phyloP scores from a whole-genome alignment of 64 coral and sea anemone genomes.

The Acropora tenuis region DNA sequence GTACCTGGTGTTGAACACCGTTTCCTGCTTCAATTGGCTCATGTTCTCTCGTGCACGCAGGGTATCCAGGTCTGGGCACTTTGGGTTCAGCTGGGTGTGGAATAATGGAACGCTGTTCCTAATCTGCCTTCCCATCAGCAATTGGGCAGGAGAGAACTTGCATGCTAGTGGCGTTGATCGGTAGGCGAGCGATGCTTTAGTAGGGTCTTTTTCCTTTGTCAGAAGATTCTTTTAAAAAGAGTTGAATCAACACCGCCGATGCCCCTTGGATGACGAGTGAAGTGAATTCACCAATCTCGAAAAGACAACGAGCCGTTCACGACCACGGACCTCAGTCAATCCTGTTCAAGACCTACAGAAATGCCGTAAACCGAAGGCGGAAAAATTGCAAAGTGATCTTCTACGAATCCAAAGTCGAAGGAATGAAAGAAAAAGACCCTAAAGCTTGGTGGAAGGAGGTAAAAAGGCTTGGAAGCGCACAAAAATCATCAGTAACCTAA shows the following conservation, averaged over 20 bases:
- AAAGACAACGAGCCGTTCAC: slow-evolving; percentile 55
- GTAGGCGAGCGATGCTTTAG: too few relatives aligned
- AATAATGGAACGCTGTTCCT: too few relatives aligned
- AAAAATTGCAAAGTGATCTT: slow-evolving; percentile 40
- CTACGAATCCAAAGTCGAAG: slow-evolving; percentile 34
- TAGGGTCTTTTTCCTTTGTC: too few relatives aligned
- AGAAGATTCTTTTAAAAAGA: too few relatives aligned
- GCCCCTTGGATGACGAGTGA: slow-evolving; percentile 55
- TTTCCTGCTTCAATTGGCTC: too few relatives aligned
- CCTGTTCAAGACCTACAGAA: slow-evolving; percentile 54
- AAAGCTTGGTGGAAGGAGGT: slow-evolving; percentile 57
- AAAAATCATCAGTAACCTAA: slow-evolving; percentile 2
- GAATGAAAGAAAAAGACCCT: slow-evolving; percentile 43
- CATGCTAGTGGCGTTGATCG: too few relatives aligned
- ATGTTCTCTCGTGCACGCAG: too few relatives aligned
- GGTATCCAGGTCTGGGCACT: too few relatives aligned
- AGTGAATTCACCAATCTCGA: slow-evolving; percentile 53
- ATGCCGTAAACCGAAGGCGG: slow-evolving; percentile 44
- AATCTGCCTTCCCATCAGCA: too few relatives aligned
- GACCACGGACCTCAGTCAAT: slow-evolving; percentile 38
- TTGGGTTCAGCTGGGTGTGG: too few relatives aligned
- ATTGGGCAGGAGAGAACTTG: too few relatives aligned
- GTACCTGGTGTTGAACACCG: too few relatives aligned
- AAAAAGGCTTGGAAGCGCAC: slow-evolving; percentile 45
- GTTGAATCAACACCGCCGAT: slow-evolving; percentile 53